These are phyloP conservation scores for Rhamnusium bicolor DNA, from an alignment of 2,888 invertebrate species.

Conservation along the genomic window DNA sequence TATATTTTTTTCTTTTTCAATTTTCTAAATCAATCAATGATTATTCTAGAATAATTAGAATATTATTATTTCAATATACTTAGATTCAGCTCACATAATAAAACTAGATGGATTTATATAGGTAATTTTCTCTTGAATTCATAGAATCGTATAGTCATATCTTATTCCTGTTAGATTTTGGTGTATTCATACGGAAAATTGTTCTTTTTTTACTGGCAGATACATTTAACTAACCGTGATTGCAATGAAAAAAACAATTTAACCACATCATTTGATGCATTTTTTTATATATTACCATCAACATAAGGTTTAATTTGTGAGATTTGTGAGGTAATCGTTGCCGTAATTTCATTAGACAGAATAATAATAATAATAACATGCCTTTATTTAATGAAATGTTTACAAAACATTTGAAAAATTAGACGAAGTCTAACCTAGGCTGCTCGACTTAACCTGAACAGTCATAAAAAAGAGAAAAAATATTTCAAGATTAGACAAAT, in stretches of 20 bases:
- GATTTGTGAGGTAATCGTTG: too few species aligned
- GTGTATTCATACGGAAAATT: neutral
- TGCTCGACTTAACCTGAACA: too few species aligned
- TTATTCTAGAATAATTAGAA: neutral
- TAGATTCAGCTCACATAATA: neutral
- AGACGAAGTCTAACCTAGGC: too few species aligned
- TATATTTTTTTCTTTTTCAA: neutral
- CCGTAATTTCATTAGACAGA: neutral
- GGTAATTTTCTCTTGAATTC: neutral
- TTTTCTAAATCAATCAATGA: neutral
- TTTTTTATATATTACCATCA: neutral
- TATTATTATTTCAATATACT: neutral
- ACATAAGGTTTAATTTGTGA: too few species aligned
- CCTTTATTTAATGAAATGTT: too few species aligned
- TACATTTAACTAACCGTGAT: neutral
- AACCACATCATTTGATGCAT: conserved; percentile 10
- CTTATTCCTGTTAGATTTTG: neutral
- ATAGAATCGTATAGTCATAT: neutral
- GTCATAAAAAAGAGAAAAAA: too few species aligned
- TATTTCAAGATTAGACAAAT: too few species aligned
- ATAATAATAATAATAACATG: too few species aligned
- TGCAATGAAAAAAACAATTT: neutral
- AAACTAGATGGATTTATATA: neutral
- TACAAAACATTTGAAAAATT: too few species aligned
- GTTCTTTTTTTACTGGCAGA: neutral